Percentiles rank a stretch among this genome's conserved stretches.
phyloP scores from a whole-genome alignment of 2,113 vertebrate species.

The Nematolebias whitei region DNA sequence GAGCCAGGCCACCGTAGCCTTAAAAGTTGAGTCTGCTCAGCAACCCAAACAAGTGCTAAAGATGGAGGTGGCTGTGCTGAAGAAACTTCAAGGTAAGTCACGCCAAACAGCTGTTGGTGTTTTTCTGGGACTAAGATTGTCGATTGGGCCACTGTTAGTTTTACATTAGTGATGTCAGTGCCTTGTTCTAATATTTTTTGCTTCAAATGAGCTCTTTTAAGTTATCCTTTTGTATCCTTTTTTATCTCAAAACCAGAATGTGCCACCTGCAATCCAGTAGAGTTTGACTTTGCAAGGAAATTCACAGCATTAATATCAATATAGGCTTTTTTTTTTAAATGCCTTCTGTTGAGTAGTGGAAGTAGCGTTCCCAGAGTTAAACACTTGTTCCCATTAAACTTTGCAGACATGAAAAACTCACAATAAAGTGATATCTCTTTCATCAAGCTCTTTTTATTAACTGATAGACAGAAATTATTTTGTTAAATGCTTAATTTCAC shows the following conservation, averaged over 20 bases:
- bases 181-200: too few relatives aligned
- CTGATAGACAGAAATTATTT: too few relatives aligned
- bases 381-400: neutral
- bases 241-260: constrained; percentile 1
- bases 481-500: too few relatives aligned
- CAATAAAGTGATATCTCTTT: too few relatives aligned
- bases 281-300: neutral
- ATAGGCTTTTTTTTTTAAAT: neutral
- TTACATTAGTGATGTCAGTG: neutral
- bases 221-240: neutral
- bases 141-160: neutral
- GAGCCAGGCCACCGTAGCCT: constrained; percentile 91
- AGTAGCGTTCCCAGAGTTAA: too few relatives aligned
- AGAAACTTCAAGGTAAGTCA: constrained; percentile 94
- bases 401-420: neutral
- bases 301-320: too few relatives aligned
- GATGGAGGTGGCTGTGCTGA: constrained; percentile 98
- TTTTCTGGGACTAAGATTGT: neutral
- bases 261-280: neutral
- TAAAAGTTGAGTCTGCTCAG: constrained; percentile 98
- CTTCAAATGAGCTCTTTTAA: neutral
- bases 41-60: constrained; percentile 98
- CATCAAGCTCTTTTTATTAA: too few relatives aligned
- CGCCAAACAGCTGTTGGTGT: neutral
- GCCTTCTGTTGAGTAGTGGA: neutral